Evolutionary conservation across 2,888 invertebrate genomes (phyloP).

Genomic region (Hylaea fasciaria): DNA sequence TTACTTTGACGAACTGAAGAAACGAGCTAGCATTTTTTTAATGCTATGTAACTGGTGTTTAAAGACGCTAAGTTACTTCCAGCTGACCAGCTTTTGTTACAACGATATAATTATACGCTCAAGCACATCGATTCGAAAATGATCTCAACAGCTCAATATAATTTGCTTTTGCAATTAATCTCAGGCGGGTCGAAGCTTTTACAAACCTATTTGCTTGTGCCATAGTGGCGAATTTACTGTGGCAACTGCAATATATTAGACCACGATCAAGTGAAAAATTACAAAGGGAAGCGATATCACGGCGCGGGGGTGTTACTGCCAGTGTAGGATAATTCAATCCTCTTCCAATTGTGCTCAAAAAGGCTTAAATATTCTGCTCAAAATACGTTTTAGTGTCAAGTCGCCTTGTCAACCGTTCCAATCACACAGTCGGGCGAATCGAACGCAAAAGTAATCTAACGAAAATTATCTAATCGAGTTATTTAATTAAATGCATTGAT

Average conservation of each 20-base stretch:
- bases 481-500: constrained; percentile 22
- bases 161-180: too few species aligned
- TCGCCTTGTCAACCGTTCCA: constrained; percentile 21
- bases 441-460: neutral
- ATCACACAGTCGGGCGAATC: constrained; percentile 18
- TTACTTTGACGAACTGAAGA: too few species aligned
- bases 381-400: constrained; percentile 1
- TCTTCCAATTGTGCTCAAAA: neutral
- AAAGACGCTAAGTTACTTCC: neutral
- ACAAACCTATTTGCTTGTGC: too few species aligned
- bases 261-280: too few species aligned
- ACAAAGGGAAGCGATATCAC: too few species aligned
- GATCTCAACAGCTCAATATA: constrained; percentile 9
- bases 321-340: neutral
- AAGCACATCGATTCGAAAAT: neutral
- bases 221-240: too few species aligned
- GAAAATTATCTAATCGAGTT: constrained; percentile 2
- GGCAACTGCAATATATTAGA: too few species aligned
- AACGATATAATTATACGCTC: neutral
- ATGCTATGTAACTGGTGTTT: too few species aligned
- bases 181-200: too few species aligned
- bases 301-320: too few species aligned
- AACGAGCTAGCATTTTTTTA: too few species aligned
- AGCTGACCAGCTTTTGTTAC: neutral
- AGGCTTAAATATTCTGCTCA: neutral